These are phyloP conservation scores for Dasypolia templi DNA, from an alignment of 2,888 invertebrate species.

Conservation along the genomic window DNA sequence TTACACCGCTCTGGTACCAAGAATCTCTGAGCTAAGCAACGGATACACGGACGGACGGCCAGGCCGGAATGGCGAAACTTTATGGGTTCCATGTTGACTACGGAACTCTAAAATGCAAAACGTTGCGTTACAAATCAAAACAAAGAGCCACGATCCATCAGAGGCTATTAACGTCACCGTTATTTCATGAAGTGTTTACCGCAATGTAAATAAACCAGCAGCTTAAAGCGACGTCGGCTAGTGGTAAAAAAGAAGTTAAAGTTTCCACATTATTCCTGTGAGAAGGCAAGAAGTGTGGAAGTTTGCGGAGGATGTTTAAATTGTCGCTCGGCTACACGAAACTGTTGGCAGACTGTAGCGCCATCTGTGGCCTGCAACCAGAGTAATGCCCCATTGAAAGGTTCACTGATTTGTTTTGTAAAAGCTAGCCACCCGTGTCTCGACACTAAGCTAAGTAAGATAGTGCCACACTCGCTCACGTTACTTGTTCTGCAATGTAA, in stretches of 20 bases:
- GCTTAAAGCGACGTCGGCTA: constrained; percentile 72
- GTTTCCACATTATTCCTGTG: constrained; percentile 83
- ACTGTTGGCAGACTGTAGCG: constrained; percentile 70
- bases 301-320: constrained; percentile 79
- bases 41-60: no score
- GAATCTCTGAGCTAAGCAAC: no score
- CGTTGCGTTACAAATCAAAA: constrained; percentile 21
- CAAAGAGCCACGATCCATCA: constrained; percentile 30
- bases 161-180: constrained; percentile 42
- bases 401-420: constrained; percentile 62
- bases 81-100: no score
- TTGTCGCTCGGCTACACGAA: constrained; percentile 77
- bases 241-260: constrained; percentile 77
- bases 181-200: constrained; percentile 53
- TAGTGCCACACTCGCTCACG: constrained; percentile 31
- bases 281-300: constrained; percentile 78
- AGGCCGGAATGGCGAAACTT: no score
- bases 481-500: constrained; percentile 24
- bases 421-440: constrained; percentile 45
- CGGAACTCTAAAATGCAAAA: no score
- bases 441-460: constrained; percentile 55
- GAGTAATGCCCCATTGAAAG: constrained; percentile 74
- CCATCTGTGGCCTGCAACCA: constrained; percentile 76
- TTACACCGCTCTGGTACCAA: no score
- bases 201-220: constrained; percentile 75